Evolutionary conservation across 1,140 invertebrate genomes (phyloP), one percentile per base, ranked within the genome.

Genomic region (Papilio machaon): DNA sequence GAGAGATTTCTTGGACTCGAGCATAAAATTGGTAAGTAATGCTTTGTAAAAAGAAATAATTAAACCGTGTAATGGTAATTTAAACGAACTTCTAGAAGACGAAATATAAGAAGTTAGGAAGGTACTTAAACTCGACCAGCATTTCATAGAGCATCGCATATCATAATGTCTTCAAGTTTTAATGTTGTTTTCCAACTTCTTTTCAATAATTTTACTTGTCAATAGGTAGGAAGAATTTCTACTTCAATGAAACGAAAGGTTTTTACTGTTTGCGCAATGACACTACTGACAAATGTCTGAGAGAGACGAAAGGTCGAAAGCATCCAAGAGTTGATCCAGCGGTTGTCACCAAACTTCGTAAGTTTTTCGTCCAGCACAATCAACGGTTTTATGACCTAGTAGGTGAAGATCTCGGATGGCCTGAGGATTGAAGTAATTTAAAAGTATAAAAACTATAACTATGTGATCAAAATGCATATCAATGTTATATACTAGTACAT

Each of bases 231-330:
- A 97, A 98, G 85, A 98, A 99, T 94, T 99, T 99, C 95, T 99
- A 99, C 92, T 99, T 99, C 94, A 99, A 99, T 94, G 97, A 98
- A 91, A 99, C 98, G 19, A 99, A 99, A 94, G 98, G 99, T 5
- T 99, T 99, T 95, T 99, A 99, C 88, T 99, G 99, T 94, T 95
- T 99, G 82, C 96, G 97, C 52, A 97, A 97, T 88, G 97, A 97
- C 83, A 97, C 97, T 7, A 96, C 97, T 43, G 97, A 98, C 88
- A 97, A 99, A 88, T 99, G 99, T 95, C 95, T 99, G 80, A 96
- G 98, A 5, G 98, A 99, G 88, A 99, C 98, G 80, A 99, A 99
- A 92, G 99, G 99, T 5, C 96, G 99, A 3, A 96, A 96, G 85
- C 99, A 99, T 95, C 99, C 99, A 0, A 95, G 97, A 43, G 98